Conservation (phyloP, 2,797 vertebrate genomes). For the Lepus townsendii region DNA sequence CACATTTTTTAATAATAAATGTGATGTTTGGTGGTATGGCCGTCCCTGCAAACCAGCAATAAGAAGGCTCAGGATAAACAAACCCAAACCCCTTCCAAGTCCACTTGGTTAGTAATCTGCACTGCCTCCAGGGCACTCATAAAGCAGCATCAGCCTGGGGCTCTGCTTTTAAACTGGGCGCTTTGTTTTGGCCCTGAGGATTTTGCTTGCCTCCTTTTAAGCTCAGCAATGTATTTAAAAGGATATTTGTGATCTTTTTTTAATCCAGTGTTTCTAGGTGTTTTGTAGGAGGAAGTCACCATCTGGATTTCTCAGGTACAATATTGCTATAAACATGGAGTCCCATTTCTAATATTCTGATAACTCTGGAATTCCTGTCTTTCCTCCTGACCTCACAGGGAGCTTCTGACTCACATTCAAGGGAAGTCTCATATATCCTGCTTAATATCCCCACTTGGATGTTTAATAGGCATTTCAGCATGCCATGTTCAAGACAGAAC, state of each 20-base stretch:
- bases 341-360: slow-evolving; percentile 27
- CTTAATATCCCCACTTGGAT: slow-evolving; percentile 44
- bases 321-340: slow-evolving; percentile 43
- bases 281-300: slow-evolving; percentile 55
- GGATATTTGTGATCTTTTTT: slow-evolving; percentile 56
- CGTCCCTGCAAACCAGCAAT: neutral
- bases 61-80: neutral
- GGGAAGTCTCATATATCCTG: neutral
- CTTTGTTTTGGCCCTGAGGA: slow-evolving; percentile 58
- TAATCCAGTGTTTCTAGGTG: slow-evolving; percentile 53
- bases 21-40: slow-evolving; percentile 1
- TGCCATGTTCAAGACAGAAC: slow-evolving; percentile 56
- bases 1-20: slow-evolving; percentile 3
- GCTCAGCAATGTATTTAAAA: slow-evolving; percentile 63
- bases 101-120: neutral
- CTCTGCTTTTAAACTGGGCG: slow-evolving; percentile 47
- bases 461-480: slow-evolving; percentile 35
- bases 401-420: neutral
- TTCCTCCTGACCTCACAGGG: neutral
- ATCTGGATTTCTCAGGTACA: neutral
- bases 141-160: slow-evolving; percentile 7
- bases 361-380: slow-evolving; percentile 41
- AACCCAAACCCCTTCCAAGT: neutral
- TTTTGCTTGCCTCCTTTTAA: slow-evolving; percentile 68
- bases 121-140: slow-evolving; percentile 1